A percentile compares a stretch with the other conserved stretches of the same genome.
These are phyloP conservation scores for Allacma fusca DNA, from an alignment of 2,888 invertebrate species.

Conservation along the genomic window DNA sequence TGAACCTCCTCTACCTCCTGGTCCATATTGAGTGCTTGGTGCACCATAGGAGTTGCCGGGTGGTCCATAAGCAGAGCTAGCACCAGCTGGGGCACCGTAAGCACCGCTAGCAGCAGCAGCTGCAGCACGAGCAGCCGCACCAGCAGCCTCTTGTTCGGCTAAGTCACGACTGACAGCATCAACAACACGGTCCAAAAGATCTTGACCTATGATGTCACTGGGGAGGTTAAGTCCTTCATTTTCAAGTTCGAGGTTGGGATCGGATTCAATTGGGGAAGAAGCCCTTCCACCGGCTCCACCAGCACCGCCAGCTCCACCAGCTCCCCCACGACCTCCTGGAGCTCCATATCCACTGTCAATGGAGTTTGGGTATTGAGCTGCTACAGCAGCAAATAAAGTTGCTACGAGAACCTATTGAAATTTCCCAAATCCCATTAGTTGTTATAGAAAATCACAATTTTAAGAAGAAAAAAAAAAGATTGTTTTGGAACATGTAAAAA, in stretches of 20 bases:
- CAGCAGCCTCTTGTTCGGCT: constrained; percentile 32
- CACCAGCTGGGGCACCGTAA: constrained; percentile 11
- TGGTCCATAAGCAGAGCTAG: constrained; percentile 16
- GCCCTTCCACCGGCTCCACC: constrained; percentile 23
- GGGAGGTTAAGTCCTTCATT: constrained; percentile 37
- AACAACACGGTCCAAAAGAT: constrained; percentile 41
- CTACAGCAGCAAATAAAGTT: constrained; percentile 16
- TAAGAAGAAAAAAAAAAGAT: no score
- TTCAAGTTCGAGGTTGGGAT: constrained; percentile 34
- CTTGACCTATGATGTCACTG: constrained; percentile 41
- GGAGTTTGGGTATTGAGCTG: constrained; percentile 18
- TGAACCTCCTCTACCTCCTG: background rate
- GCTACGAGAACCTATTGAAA: no score
- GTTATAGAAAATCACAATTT: no score
- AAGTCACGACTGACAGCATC: constrained; percentile 35
- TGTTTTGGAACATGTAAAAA: no score
- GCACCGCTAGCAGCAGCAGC: background rate
- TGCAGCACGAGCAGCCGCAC: constrained; percentile 29
- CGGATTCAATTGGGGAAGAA: constrained; percentile 26
- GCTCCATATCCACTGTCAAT: constrained; percentile 31
- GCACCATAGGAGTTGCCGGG: constrained; percentile 26
- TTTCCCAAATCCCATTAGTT: no score
- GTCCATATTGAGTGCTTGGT: background rate
- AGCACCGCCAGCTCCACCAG: background rate
- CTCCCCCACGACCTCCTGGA: constrained; percentile 18